Conservation (phyloP, 2,113 vertebrate genomes). For the Hemichromis elongatus region DNA sequence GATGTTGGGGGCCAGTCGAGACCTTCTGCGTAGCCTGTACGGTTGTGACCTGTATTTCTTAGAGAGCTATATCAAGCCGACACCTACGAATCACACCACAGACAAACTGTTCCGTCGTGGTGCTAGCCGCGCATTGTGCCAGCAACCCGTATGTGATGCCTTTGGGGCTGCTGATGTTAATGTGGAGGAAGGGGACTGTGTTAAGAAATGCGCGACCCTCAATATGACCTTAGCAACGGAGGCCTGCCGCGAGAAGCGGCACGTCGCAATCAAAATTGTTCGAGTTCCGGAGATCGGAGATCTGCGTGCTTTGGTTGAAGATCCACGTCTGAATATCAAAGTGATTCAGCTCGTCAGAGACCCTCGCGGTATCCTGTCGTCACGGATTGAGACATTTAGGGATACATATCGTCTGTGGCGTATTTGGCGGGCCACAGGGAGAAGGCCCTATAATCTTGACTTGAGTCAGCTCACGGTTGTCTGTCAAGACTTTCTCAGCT, state of each 20-base stretch:
- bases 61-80: slow-evolving; percentile 94
- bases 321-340: slow-evolving; percentile 91
- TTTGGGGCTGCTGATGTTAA: slow-evolving; percentile 72
- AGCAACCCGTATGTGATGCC: slow-evolving; percentile 84
- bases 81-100: slow-evolving; percentile 88
- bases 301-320: slow-evolving; percentile 87
- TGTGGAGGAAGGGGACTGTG: slow-evolving; percentile 92
- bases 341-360: slow-evolving; percentile 95
- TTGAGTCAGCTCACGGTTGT: slow-evolving; percentile 87
- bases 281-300: slow-evolving; percentile 89
- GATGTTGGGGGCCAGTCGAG: slow-evolving; percentile 90
- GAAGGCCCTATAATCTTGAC: slow-evolving; percentile 90
- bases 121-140: slow-evolving; percentile 89
- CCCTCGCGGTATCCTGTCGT: slow-evolving; percentile 90
- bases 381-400: slow-evolving; percentile 92
- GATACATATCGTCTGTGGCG: slow-evolving; percentile 94
- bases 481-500: slow-evolving; percentile 92
- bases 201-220: slow-evolving; percentile 84
- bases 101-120: slow-evolving; percentile 90
- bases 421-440: slow-evolving; percentile 92
- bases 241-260: slow-evolving; percentile 83
- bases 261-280: slow-evolving; percentile 93
- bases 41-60: slow-evolving; percentile 92
- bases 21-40: slow-evolving; percentile 89
- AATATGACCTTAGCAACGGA: slow-evolving; percentile 88